These are phyloP conservation scores for Cinclus cinclus DNA, from an alignment of 2,113 vertebrate species.

Conservation along the genomic window DNA sequence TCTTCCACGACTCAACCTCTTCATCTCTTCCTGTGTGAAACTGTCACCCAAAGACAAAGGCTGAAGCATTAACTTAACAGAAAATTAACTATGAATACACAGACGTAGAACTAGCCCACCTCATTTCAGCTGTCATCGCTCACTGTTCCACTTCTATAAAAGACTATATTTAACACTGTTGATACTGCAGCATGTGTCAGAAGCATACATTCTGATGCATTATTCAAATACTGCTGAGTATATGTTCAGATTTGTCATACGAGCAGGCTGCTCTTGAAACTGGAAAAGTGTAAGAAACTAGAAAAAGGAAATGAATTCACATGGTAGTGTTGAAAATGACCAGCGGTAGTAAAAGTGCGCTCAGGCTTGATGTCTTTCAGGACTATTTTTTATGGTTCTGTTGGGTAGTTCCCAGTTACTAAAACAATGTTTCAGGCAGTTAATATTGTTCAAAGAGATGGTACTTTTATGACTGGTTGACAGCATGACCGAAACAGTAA, in stretches of 20 bases:
- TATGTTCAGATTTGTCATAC: conserved; percentile 25
- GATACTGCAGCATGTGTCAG: conserved; percentile 67
- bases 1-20: background rate
- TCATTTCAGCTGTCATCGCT: conserved; percentile 66
- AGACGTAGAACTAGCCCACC: conserved; percentile 54
- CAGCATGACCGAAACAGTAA: background rate
- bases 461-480: background rate
- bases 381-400: background rate
- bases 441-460: background rate
- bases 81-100: conserved; percentile 41
- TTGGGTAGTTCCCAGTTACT: background rate
- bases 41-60: conserved; percentile 19
- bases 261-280: conserved; percentile 44
- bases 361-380: background rate
- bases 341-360: background rate
- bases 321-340: background rate
- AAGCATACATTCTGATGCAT: conserved; percentile 66
- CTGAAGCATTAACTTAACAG: conserved; percentile 12
- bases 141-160: conserved; percentile 55
- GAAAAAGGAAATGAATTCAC: conserved; percentile 8
- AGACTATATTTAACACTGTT: conserved; percentile 67
- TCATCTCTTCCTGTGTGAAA: conserved; percentile 20
- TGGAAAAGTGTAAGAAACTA: background rate
- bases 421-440: background rate
- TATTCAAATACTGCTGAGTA: conserved; percentile 65